Evolutionary conservation across 2,113 vertebrate genomes (phyloP), one percentile per base, ranked within the genome.

Genomic region (Xiphophorus couchianus): DNA sequence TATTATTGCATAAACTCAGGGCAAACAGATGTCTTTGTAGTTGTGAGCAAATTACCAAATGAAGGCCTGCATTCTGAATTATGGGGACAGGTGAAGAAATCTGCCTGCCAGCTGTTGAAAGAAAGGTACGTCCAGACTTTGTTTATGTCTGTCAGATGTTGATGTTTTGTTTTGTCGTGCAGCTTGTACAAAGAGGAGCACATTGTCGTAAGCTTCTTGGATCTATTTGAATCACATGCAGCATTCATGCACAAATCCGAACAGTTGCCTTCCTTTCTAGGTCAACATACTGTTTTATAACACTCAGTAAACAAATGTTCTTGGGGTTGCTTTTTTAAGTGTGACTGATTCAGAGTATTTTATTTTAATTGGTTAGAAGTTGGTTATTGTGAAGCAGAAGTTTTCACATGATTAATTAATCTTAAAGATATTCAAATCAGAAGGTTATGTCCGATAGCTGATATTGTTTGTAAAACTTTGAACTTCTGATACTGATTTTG

Each of bases 11-110:
- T 88, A 80, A 91, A 91, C 80, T 64, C 70, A 28, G 72, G 81
- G 86, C 84, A 88, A 90, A 92, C 93, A 94, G 90, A 93, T 94
- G 93, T 92, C 85, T 73, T 86, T 68, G 72, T 80, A 63, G 81
- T 76, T 89, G 74, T 54, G 60, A 79, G 77, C 77, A 25, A 77
- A 82, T 89, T 86, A 91, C 90, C 61, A 92, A 93, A 92, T 94
- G 86, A 91, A 66, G 63, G 80, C 85, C 82, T 82, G 74, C 77
- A 42, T 74, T 85, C 66, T 84, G 87, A 84, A 81, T 90, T 82
- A 83, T 88, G 85, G 85, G 74, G 79, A 84, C 88, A 86, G 85
- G 87, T 87, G 85, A 93, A 90, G 28, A 58, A 58, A 91, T 90
- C 84, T 17, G 27, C 80, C 82, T 90, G 78, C 86, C 84, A 86